phyloP scores from a whole-genome alignment of 2,113 vertebrate genomes.

The Xiphorhynchus elegans region DNA sequence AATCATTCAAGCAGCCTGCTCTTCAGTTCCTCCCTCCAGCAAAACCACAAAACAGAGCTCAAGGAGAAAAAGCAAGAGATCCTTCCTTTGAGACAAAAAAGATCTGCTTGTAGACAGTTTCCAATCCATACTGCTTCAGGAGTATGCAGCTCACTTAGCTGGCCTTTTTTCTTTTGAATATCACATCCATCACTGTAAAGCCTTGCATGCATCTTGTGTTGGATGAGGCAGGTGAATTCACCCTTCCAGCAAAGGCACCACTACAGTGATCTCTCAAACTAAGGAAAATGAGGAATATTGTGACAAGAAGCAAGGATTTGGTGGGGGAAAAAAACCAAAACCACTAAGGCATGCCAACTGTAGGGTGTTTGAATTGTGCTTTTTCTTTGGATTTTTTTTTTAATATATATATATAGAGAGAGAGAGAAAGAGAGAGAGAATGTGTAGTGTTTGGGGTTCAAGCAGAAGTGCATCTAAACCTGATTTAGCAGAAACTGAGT shows the following conservation, averaged over 20 bases:
- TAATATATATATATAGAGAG: background rate
- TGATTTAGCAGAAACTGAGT: background rate
- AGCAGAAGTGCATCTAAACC: background rate
- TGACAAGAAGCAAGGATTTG: background rate
- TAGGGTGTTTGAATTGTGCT: background rate
- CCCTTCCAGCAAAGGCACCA: background rate
- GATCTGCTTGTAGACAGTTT: background rate
- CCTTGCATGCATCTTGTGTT: background rate
- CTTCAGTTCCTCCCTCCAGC: background rate
- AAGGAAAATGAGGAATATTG: background rate
- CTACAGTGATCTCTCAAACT: background rate
- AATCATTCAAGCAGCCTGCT: background rate
- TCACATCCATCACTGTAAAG: background rate
- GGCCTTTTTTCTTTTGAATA: background rate
- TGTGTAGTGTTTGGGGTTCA: background rate
- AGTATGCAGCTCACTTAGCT: background rate
- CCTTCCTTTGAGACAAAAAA: background rate
- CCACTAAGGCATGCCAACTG: background rate
- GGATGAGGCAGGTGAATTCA: background rate
- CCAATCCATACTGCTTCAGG: background rate
- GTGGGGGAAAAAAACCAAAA: background rate
- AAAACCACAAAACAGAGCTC: background rate
- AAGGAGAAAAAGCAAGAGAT: background rate
- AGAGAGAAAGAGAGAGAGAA: background rate
- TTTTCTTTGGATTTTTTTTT: background rate